Percentiles rank a stretch among this genome's conserved stretches.
Evolutionary conservation across 2,888 invertebrate genomes (phyloP).

Genomic region (Caprella mutica): DNA sequence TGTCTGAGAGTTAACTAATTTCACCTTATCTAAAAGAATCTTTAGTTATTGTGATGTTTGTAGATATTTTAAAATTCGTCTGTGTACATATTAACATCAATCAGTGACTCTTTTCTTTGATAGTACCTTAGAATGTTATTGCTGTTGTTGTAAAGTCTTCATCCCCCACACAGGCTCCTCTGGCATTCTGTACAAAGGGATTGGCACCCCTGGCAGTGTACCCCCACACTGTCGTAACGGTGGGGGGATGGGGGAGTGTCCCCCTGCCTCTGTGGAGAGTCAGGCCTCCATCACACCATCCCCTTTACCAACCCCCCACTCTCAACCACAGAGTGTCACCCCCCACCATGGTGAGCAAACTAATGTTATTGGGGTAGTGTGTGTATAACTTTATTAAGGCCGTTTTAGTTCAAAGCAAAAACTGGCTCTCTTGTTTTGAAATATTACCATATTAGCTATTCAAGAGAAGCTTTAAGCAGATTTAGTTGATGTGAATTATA

Average conservation of each 20-base stretch:
- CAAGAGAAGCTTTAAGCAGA: no score
- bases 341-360: conserved; percentile 41
- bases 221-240: conserved; percentile 35
- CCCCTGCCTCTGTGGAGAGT: conserved; percentile 52
- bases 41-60: neutral
- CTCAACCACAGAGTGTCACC: conserved; percentile 57
- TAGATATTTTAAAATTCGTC: neutral
- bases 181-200: conserved; percentile 19
- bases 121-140: neutral
- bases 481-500: no score
- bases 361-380: no score
- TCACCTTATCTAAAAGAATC: no score
- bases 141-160: no score
- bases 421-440: no score
- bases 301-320: conserved; percentile 57
- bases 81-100: neutral
- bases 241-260: conserved; percentile 40
- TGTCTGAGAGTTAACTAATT: no score
- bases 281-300: conserved; percentile 57
- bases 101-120: neutral
- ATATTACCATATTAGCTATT: no score
- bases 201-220: conserved; percentile 42
- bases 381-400: no score
- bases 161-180: neutral
- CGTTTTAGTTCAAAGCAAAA: no score